Conservation (phyloP, 2,113 vertebrate species). For the Illadopsis cleaveri region DNA sequence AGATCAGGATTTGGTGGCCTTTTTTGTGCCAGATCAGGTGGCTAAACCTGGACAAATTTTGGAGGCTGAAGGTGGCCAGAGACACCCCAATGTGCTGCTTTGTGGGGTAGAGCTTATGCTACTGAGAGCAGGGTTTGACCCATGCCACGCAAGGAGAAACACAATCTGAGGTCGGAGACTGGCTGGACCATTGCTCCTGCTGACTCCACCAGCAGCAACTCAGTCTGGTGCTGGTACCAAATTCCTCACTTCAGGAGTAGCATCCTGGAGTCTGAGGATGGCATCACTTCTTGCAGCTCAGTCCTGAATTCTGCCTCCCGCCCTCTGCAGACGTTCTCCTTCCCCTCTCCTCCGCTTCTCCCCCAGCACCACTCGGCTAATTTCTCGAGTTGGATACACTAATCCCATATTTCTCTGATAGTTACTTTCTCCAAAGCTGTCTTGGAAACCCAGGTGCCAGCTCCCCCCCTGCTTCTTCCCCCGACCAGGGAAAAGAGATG, state of each 20-base stretch:
- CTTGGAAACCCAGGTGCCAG: not conserved
- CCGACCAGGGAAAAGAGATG: conserved; percentile 3
- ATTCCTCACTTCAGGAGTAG: not conserved
- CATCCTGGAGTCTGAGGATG: not conserved
- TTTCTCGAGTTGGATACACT: not conserved
- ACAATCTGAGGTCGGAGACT: not conserved
- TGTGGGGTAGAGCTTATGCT: not conserved
- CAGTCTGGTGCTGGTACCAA: not conserved
- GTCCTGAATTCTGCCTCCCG: not conserved
- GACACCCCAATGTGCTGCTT: accelerated
- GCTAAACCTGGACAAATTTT: not conserved
- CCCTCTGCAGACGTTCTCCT: accelerated
- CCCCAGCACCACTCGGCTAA: not conserved
- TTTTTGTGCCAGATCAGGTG: not conserved
- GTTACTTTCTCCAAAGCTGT: conserved; percentile 1
- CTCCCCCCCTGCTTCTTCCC: not conserved
- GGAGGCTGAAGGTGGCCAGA: not conserved
- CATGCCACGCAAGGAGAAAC: accelerated
- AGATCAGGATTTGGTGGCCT: not conserved
- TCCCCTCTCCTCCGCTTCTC: accelerated
- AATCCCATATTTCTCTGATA: not conserved
- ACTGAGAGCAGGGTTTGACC: not conserved
- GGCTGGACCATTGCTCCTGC: not conserved
- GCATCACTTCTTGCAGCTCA: not conserved
- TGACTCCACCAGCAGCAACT: not conserved